These are phyloP conservation scores for Neopipo cinnamomea DNA, from an alignment of 2,113 vertebrate species.

Conservation along the genomic window DNA sequence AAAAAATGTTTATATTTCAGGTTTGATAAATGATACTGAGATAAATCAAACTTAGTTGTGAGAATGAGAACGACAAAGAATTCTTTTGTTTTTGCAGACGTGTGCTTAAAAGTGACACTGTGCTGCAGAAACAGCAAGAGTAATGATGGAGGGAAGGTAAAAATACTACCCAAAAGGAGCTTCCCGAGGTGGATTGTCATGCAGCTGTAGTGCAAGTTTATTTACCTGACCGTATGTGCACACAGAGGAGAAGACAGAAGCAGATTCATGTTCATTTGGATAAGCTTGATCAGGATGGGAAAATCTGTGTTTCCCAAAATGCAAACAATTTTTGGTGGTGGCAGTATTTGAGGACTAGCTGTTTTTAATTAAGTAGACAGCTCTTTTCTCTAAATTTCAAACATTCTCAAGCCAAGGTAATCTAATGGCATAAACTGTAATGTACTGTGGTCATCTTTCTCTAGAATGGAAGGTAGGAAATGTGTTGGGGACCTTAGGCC, in stretches of 20 bases:
- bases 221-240: background rate
- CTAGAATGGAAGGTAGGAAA: background rate
- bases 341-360: background rate
- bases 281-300: background rate
- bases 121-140: background rate
- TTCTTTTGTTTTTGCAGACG: background rate
- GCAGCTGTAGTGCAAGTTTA: background rate
- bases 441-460: background rate
- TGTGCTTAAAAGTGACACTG: background rate
- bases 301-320: background rate
- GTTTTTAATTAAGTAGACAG: background rate
- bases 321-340: background rate
- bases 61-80: background rate
- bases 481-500: no score
- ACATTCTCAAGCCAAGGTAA: background rate
- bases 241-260: background rate
- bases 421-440: background rate
- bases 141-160: background rate
- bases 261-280: background rate
- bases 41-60: background rate
- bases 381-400: background rate
- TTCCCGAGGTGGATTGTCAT: background rate
- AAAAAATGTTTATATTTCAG: background rate
- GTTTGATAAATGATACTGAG: background rate
- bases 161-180: background rate